Percentiles rank a stretch among this genome's conserved stretches.
Evolutionary conservation across 1,140 invertebrate species (phyloP).

Genomic region (Triops longicaudatus): DNA sequence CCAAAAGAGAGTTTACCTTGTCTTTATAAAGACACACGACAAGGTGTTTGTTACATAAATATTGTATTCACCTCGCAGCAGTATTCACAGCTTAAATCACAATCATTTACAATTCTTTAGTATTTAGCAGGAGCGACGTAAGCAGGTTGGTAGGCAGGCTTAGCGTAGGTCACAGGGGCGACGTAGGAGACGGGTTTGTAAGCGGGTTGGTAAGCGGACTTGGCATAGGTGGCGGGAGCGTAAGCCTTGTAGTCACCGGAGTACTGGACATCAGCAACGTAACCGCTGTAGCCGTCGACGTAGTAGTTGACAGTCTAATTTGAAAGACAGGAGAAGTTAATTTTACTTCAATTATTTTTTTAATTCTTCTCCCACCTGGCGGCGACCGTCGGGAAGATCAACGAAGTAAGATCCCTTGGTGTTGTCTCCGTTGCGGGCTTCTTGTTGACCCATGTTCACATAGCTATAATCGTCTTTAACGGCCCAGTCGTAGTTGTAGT

Average conservation of each 20-base stretch:
- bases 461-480: slow-evolving; percentile 66
- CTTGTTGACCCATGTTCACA: slow-evolving; percentile 68
- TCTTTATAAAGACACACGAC: no score
- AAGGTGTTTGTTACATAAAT: no score
- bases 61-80: no score
- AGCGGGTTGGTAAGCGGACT: not conserved
- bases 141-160: no score
- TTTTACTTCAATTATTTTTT: not conserved
- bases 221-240: no score
- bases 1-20: no score
- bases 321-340: not conserved
- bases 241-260: slow-evolving; percentile 17
- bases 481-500: slow-evolving; percentile 76
- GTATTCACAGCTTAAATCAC: no score
- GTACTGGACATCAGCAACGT: slow-evolving; percentile 17
- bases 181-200: slow-evolving; percentile 6
- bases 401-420: slow-evolving; percentile 75
- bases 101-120: no score
- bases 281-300: slow-evolving; percentile 3
- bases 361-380: slow-evolving; percentile 57
- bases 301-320: not conserved
- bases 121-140: no score
- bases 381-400: slow-evolving; percentile 72
- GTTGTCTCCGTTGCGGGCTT: slow-evolving; percentile 65
- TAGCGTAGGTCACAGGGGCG: no score